phyloP scores from a whole-genome alignment of 2,113 vertebrate species.

The Cervus canadensis region DNA sequence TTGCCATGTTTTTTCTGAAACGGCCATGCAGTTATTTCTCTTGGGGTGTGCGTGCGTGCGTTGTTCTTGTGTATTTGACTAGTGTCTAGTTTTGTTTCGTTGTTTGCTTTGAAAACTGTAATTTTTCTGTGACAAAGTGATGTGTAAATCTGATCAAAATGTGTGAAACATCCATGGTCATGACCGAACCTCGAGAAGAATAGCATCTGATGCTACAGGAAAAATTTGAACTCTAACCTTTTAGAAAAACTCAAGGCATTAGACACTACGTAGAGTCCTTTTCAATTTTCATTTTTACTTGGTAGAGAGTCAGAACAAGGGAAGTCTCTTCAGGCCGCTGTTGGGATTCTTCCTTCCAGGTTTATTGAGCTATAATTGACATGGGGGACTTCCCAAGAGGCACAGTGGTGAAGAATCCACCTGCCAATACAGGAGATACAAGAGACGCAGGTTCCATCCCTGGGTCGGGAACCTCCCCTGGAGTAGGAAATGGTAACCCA shows the following conservation, averaged over 20 bases:
- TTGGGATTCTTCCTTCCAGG: neutral
- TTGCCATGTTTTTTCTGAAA: neutral
- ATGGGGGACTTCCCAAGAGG: neutral
- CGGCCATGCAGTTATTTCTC: neutral
- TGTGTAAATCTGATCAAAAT: constrained; percentile 8
- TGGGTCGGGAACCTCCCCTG: neutral
- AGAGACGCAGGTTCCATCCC: neutral
- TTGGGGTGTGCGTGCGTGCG: neutral
- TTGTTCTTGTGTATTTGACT: neutral
- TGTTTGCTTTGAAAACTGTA: neutral
- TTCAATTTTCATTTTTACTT: neutral
- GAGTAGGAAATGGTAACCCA: neutral
- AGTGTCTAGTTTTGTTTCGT: neutral
- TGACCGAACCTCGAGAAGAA: neutral
- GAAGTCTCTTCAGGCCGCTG: neutral
- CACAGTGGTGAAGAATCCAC: neutral
- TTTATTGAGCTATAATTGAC: neutral
- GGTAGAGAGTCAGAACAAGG: neutral
- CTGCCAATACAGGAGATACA: neutral
- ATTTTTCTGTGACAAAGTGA: neutral
- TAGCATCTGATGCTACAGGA: neutral
- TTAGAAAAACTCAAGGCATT: neutral
- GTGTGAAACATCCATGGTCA: neutral
- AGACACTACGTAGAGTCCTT: neutral
- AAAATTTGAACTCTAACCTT: neutral